Conservation (phyloP, 2,113 vertebrate species). For the Corvus moneduloides region DNA sequence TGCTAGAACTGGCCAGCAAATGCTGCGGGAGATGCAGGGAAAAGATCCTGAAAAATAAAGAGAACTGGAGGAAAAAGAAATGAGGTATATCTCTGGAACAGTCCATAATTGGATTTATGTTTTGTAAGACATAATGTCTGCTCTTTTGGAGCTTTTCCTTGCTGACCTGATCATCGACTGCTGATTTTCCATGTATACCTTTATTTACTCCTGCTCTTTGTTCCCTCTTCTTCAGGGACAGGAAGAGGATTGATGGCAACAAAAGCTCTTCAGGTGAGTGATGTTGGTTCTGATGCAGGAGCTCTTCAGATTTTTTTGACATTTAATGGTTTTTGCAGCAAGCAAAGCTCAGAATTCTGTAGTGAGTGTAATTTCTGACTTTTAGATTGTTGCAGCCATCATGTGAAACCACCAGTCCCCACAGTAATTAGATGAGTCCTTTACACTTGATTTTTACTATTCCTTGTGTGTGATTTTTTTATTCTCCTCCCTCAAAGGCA, state of each 20-base stretch:
- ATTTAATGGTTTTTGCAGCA: neutral
- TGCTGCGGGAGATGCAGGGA: neutral
- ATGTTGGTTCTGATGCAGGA: neutral
- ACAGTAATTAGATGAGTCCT: neutral
- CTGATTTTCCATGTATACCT: neutral
- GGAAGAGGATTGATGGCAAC: slow-evolving; percentile 89
- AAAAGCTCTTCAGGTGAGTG: slow-evolving; percentile 76
- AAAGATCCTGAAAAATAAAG: neutral
- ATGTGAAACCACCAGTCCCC: neutral
- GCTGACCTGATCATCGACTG: neutral
- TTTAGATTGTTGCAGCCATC: neutral
- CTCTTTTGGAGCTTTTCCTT: neutral
- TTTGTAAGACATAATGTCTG: neutral
- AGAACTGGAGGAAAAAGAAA: neutral
- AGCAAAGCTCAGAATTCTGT: neutral
- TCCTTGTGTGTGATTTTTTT: neutral
- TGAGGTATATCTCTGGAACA: neutral
- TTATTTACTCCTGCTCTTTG: neutral
- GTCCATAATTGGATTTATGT: neutral
- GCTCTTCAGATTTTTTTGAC: neutral
- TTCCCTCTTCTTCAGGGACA: slow-evolving; percentile 72
- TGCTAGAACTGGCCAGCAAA: neutral
- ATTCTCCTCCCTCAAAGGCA: slow-evolving; percentile 67
- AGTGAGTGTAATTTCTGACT: neutral
- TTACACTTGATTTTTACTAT: neutral